Evolutionary conservation across 53 echinoderm and acorn worm genomes (phyloP), one percentile per base, ranked within the genome.

Genomic region (Zoroaster sp.): DNA sequence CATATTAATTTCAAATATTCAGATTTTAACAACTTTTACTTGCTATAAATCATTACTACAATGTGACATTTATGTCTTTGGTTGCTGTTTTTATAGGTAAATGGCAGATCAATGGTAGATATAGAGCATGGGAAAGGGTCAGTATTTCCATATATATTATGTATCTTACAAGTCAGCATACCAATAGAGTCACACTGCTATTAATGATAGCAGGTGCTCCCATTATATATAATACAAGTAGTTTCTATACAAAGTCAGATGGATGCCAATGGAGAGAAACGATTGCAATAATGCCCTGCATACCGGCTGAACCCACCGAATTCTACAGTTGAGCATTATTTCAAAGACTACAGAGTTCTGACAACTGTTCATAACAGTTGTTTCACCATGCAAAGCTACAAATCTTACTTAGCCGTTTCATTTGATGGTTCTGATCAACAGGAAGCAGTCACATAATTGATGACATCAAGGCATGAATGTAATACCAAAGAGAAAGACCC

Each of bases 121-220:
- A 9, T 21, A 59, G 59, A 15, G 20, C 21, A 23, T 23, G 20
- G 4, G 47, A 9, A 15, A 59, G 28, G 8, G 20, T 23, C 25
- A 25, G 28, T 23, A 25, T 23, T 59, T 10, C 20, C 59, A 23
- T 8, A 2, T n/a, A 43, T 42, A 2, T 43, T 42, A 25, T 23
- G 4, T 44, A 38, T 11, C 30, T 18, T 80, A 55, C 55, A 80
- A 66, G 43, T 81, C 81, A 81, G 81, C 31, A 39, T 80, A 80
- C 80, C 80, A 40, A 33, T 10, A 55, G 81, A 66, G 43, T 81
- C 68, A 81, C 81, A 81, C 81, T 81, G 43, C 66, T 44, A 45
- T 81, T 81, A 81, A 67, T 81, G 67, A 41, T 66, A 31, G 68
- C 81, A 81, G 81, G 81, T 67, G 81, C 81, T 6, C 31, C 81